These are phyloP conservation scores for Nyctereutes procyonoides DNA, from an alignment of 2,113 vertebrate species.

Conservation along the genomic window DNA sequence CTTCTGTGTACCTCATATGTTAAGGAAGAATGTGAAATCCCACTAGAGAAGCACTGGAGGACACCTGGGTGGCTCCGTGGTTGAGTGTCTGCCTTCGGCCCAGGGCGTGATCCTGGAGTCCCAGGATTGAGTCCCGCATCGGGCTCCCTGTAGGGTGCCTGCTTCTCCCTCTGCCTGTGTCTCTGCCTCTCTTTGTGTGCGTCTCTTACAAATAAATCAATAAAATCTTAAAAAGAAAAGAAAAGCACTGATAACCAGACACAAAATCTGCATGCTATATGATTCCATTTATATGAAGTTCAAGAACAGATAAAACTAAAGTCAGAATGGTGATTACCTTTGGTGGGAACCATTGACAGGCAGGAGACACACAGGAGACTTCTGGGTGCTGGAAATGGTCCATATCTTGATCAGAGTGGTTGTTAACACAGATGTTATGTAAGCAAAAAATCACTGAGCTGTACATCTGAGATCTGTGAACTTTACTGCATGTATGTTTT, in stretches of 20 bases:
- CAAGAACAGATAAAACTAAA: background rate
- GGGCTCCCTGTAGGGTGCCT: too few species aligned
- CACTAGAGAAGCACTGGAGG: background rate
- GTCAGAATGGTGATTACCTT: background rate
- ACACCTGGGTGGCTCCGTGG: too few species aligned
- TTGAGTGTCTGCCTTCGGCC: too few species aligned
- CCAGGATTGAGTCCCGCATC: too few species aligned
- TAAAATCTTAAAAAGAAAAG: too few species aligned
- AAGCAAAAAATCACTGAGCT: background rate
- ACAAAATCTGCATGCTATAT: background rate
- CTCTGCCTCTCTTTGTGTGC: too few species aligned
- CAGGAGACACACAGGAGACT: background rate
- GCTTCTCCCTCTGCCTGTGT: too few species aligned
- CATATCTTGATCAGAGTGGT: background rate
- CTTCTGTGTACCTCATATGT: background rate
- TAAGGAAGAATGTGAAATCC: constrained; percentile 30
- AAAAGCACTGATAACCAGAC: background rate
- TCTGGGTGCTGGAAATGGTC: background rate
- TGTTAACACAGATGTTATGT: background rate
- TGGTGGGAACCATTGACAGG: background rate
- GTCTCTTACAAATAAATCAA: too few species aligned
- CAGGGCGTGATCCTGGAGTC: too few species aligned
- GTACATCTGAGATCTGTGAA: background rate
- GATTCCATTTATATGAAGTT: background rate
- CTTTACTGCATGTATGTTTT: background rate